Evolutionary conservation across 2,888 invertebrate genomes (phyloP), one percentile per base, ranked within the genome.

Genomic region (Leucania comma): DNA sequence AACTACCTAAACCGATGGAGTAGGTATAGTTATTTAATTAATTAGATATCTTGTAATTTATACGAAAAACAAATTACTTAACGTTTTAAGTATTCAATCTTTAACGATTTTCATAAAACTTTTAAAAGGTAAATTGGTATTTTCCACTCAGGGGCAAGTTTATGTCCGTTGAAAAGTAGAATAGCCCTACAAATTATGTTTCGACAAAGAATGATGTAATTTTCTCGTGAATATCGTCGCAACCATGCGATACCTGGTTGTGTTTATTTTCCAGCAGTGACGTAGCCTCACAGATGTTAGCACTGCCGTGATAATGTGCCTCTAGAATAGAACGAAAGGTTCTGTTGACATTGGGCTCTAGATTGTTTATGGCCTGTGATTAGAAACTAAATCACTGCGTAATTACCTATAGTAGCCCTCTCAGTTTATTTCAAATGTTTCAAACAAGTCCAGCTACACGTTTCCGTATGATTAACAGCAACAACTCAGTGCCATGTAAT

Each of bases 221-320:
- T 56, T 70, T 75, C 68, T 74, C 60, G 38, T 65, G 51, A 74
- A 81, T 60, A 72, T 60, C 54, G 38, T 61, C 62, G 62, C 67
- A 51, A 75, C 73, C 69, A 53, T 46, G n/a, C n/a, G 78, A 74
- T 81, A 77, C n/a, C n/a, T n/a, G n/a, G 59, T 79, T 72, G 14
- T 85, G 85, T 84, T 85, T 83, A 77, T 83, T 71, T 68, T 73
- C 29, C 50, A 67, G 26, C 22, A 59, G 66, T 78, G 76, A 80
- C 78, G 80, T 54, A 53, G 53, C 17, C 50, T 78, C 53, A 17
- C 32, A 64, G 66, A 72, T 67, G 67, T 80, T 78, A 78, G 46
- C 69, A 66, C 62, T 63, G 38, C 51, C 26, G 24, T 71, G 65
- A 68, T 81, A 77, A 77, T 67, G 46, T 38, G 51, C 38, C 29